Percentiles rank a stretch among this genome's conserved stretches.
Conservation (phyloP, 2,888 invertebrate genomes). For the Cecidostiba fungosa region DNA sequence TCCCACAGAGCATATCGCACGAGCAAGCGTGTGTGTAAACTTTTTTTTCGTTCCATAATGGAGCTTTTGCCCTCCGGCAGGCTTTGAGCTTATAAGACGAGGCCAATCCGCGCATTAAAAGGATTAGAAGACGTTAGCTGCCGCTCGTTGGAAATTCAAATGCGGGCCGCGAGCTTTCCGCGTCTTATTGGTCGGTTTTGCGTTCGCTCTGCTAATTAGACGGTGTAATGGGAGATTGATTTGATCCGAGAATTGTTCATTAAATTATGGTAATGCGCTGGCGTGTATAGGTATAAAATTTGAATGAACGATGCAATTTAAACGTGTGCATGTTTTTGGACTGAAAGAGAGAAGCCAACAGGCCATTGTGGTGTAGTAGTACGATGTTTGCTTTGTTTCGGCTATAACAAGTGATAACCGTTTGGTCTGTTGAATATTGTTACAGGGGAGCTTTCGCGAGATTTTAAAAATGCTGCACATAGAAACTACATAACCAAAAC, state of each 20-base stretch:
- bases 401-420: neutral
- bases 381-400: neutral
- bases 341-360: neutral
- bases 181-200: neutral
- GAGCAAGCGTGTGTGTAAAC: neutral
- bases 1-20: neutral
- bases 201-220: constrained; percentile 36
- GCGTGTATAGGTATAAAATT: neutral
- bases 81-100: constrained; percentile 4
- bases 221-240: constrained; percentile 36
- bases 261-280: constrained; percentile 40
- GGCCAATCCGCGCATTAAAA: constrained; percentile 40
- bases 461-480: too few species aligned
- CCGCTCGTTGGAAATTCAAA: constrained; percentile 55
- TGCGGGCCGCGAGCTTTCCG: constrained; percentile 12
- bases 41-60: constrained; percentile 24
- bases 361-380: too few species aligned
- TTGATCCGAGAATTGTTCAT: constrained; percentile 34
- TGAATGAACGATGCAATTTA: neutral
- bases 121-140: constrained; percentile 29
- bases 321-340: neutral
- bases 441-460: too few species aligned
- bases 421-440: too few species aligned
- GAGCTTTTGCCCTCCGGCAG: neutral
- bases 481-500: too few species aligned